Percentiles rank a stretch among this genome's conserved stretches.
These are phyloP conservation scores for Drosophila demipolita DNA, from an alignment of 2,888 invertebrate species.

Conservation along the genomic window DNA sequence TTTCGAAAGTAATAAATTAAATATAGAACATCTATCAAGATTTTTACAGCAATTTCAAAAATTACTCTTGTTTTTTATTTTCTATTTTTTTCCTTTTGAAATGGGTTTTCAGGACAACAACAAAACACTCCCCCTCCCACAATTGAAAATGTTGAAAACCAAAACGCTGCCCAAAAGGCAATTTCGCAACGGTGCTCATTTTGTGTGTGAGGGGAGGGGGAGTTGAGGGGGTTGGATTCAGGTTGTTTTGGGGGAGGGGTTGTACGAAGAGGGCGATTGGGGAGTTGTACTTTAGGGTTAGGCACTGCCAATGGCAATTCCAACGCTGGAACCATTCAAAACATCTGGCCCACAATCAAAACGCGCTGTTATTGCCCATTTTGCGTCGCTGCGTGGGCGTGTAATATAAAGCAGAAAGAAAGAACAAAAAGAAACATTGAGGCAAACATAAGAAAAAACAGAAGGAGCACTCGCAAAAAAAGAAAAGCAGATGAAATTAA, in stretches of 20 bases:
- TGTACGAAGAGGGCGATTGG: constrained; percentile 2
- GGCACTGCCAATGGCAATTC: constrained; percentile 43
- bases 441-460: constrained; percentile 1
- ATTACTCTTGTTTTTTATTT: not conserved
- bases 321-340: constrained; percentile 59
- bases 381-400: constrained; percentile 60
- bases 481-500: constrained; percentile 33
- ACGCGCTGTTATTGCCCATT: constrained; percentile 70
- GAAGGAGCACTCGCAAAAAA: constrained; percentile 15
- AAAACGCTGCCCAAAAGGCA: constrained; percentile 53
- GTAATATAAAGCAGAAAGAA: constrained; percentile 45
- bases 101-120: not conserved
- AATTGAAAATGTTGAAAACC: constrained; percentile 7
- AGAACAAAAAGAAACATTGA: constrained; percentile 1
- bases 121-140: not conserved
- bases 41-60: not conserved
- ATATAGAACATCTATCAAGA: not conserved
- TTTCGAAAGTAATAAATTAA: not conserved
- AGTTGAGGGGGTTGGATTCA: constrained; percentile 1
- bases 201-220: constrained; percentile 17
- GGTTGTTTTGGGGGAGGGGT: not conserved
- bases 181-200: constrained; percentile 62
- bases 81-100: not conserved
- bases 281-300: constrained; percentile 60
- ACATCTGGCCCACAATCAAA: constrained; percentile 71